Base-by-base conservation (phyloP, 2,888 invertebrate species). In the Pedicia rivosa region DNA sequence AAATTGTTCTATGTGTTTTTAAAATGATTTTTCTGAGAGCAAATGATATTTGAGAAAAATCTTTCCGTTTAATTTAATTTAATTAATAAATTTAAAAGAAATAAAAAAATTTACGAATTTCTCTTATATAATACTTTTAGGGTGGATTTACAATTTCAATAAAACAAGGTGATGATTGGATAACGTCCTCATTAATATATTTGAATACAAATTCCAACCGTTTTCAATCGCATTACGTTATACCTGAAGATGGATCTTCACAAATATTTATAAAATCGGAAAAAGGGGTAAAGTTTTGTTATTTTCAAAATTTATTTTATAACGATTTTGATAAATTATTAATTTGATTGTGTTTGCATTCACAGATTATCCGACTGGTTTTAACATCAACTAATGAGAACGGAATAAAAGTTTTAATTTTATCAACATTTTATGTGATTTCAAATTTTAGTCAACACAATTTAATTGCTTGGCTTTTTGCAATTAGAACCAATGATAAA, bases 401-500 rank as follows among this genome's bases (percentile, higher is more conserved):
- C 29, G 51, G 52, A 4, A 42, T 50, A 1, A 52, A 52, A 14
- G 25, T 57, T 0, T 51, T 61, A 10, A 52, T 51, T 33, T 29
- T 61, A 24, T 50, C 52, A 10, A 47, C 60, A 1, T 52, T 54
- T 17, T 57, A 50, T 44, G 49, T 54, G 1, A 38, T 60, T 9
- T 43, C 50, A 1, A 62, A 62, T 40, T 54, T 52, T 37, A 48
- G 58, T 2, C 50, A 50, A 25, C 35, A 46, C 2, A 12, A 38
- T 7, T 40, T 61, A 0, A 43, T 45, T 20, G 44, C 50, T 0
- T 38, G 56, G 24, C 49, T 58, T 2, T 49, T 59, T 40, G 49
- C 54, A 6, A 49, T 59, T 47, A 55, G 53, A 30, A 52, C 54
- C 17, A 55, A 55, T 25, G 57, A 58, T 35, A 48, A 37, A 3